A percentile compares a stretch with the other conserved stretches of the same genome.
These are phyloP conservation scores for Orthonyx spaldingii DNA, from an alignment of 2,113 vertebrate genomes.

Conservation along the genomic window DNA sequence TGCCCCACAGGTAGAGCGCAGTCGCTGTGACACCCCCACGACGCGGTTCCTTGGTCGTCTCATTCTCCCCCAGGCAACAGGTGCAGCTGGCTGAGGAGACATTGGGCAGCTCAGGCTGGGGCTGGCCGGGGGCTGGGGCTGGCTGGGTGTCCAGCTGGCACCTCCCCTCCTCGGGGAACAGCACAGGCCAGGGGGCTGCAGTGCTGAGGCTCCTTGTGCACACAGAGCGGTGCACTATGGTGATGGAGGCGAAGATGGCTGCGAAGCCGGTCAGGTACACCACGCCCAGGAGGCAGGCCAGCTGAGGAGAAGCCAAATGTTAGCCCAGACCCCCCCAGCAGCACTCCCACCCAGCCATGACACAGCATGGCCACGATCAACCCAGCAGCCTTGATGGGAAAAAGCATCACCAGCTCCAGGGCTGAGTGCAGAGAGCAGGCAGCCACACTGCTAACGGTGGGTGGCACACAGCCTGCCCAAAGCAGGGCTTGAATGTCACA, in stretches of 20 bases:
- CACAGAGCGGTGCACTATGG: conserved; percentile 79
- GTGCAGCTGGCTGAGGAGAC: conserved; percentile 35
- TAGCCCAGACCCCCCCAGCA: not conserved
- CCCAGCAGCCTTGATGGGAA: accelerated
- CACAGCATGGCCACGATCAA: accelerated
- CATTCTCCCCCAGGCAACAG: not conserved
- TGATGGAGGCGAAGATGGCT: conserved; percentile 78
- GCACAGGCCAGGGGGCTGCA: not conserved
- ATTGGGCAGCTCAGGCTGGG: not conserved
- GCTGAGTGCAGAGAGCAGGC: not conserved
- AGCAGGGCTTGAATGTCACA: not conserved
- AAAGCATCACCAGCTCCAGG: not conserved
- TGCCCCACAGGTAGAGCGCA: conserved; percentile 81
- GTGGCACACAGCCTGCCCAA: not conserved
- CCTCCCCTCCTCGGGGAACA: not conserved
- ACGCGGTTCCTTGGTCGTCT: not conserved
- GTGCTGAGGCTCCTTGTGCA: conserved; percentile 49
- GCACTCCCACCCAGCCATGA: not conserved
- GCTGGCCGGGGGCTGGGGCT: not conserved
- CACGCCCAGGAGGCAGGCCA: conserved; percentile 87
- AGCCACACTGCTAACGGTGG: not conserved
- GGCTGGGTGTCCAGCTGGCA: conserved; percentile 25
- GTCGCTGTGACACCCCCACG: conserved; percentile 38
- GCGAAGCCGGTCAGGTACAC: conserved; percentile 90
- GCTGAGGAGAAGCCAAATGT: conserved; percentile 58